A percentile compares a stretch with the other conserved stretches of the same genome.
These are phyloP conservation scores for Ivindomyrus marchei DNA, from an alignment of 2,113 vertebrate species.

Conservation along the genomic window DNA sequence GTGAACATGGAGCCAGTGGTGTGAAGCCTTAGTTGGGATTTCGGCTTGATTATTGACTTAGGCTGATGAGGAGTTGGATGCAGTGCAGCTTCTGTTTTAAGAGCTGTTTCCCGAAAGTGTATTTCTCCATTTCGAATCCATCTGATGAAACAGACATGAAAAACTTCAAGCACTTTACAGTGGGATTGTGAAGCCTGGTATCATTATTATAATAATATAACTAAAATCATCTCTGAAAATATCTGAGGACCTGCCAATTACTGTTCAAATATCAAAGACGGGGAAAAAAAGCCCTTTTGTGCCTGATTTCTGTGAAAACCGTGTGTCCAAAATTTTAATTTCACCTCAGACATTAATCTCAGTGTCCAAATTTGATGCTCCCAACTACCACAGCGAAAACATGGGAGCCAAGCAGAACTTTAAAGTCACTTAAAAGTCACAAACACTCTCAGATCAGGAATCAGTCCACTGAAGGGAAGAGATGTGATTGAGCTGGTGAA, in stretches of 20 bases:
- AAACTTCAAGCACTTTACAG: neutral
- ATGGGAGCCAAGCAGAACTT: neutral
- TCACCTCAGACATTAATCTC: neutral
- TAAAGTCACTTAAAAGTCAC: constrained; percentile 1
- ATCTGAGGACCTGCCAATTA: neutral
- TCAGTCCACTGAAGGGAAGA: neutral
- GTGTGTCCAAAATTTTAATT: neutral
- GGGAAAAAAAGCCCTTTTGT: neutral
- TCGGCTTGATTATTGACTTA: neutral
- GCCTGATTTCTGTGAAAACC: neutral
- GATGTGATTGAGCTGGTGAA: neutral
- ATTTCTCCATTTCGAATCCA: neutral
- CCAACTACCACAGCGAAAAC: neutral
- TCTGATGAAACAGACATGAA: constrained; percentile 7
- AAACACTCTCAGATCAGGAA: neutral
- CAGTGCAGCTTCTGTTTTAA: neutral
- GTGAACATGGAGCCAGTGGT: neutral
- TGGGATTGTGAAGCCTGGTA: neutral
- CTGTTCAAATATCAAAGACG: neutral
- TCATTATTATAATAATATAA: neutral
- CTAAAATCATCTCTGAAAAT: neutral
- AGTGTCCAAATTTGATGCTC: neutral
- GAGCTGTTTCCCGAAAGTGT: neutral
- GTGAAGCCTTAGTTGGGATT: neutral
- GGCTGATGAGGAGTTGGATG: neutral